Evolutionary conservation across 2,113 vertebrate genomes (phyloP), one percentile per base, ranked within the genome.

Genomic region (Gambusia holbrooki): DNA sequence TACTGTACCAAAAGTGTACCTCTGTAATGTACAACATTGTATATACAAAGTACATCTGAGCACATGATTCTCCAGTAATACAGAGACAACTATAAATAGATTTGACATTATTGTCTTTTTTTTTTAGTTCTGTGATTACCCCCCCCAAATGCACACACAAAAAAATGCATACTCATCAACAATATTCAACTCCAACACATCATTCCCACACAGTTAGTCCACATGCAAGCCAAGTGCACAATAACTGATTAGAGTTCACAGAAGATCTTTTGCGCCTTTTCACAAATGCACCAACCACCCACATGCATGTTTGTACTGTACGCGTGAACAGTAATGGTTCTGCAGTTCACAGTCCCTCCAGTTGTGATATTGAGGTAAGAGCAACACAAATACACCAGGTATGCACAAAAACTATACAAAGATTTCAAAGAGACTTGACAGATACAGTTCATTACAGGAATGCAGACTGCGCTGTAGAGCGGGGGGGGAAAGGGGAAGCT

Each of bases 41-140:
- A 96, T 97, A 95, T 96, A 97, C 96, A 97, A 95, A 96, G 95
- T 95, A 95, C 94, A 96, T 95, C 87, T 95, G 94, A 95, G 96
- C 96, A 97, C 95, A 94, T 93, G 94, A 95, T 94, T 94, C 84
- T 93, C 90, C 94, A 93, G 90, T 92, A 94, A 95, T 96, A 96
- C 94, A 94, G 94, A 92, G 90, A 94, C 93, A 91, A 94, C 93
- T 94, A 94, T 95, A 95, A 95, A 95, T 95, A 95, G 92, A 94
- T 95, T 90, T 93, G 92, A 94, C 92, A 90, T 90, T 92, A 94
- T 82, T 77, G 90, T 92, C 91, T 87, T 85, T 90, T 80, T 86
- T 86, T 87, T 42, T 92, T 93, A 86, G 88, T 92, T 94, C 88
- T 84, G 86, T 80, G 72, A 73, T 88, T 90, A 93, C 88, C 10